Conservation (phyloP, 2,888 invertebrate genomes). For the Apotomis betuletana region DNA sequence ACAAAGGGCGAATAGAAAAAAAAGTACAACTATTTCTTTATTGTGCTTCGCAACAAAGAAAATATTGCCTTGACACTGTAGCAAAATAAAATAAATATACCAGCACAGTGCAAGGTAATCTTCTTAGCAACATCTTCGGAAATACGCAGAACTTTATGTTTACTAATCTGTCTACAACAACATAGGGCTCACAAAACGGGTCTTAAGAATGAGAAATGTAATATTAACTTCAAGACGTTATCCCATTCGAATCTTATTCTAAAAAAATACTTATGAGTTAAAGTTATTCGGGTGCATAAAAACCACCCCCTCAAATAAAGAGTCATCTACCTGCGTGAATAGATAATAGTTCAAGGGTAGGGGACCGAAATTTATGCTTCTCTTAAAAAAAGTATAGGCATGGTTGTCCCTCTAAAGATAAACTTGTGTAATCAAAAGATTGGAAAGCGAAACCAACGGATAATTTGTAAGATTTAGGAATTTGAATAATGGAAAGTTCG, state of each 20-base stretch:
- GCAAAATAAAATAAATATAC: background rate
- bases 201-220: background rate
- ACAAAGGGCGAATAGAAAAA: background rate
- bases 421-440: slow-evolving; percentile 16
- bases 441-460: slow-evolving; percentile 27
- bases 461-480: slow-evolving; percentile 3
- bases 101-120: background rate
- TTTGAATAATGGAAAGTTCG: slow-evolving; percentile 14
- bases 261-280: slow-evolving; percentile 20
- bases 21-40: background rate
- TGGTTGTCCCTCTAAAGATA: slow-evolving; percentile 14
- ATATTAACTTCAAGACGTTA: slow-evolving; percentile 5
- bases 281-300: slow-evolving; percentile 27
- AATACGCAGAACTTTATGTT: no score
- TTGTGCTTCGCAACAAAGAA: background rate
- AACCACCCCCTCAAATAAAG: slow-evolving; percentile 43
- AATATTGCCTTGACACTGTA: background rate
- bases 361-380: slow-evolving; percentile 47
- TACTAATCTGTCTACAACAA: background rate
- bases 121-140: background rate
- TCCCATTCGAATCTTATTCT: slow-evolving; percentile 29
- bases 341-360: slow-evolving; percentile 45
- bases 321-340: slow-evolving; percentile 56
- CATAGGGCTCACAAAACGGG: background rate
- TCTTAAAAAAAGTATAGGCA: slow-evolving; percentile 43